Percentiles rank a stretch among this genome's conserved stretches.
Conservation (phyloP, 2,888 invertebrate genomes). For the Leptogaster cylindrica region DNA sequence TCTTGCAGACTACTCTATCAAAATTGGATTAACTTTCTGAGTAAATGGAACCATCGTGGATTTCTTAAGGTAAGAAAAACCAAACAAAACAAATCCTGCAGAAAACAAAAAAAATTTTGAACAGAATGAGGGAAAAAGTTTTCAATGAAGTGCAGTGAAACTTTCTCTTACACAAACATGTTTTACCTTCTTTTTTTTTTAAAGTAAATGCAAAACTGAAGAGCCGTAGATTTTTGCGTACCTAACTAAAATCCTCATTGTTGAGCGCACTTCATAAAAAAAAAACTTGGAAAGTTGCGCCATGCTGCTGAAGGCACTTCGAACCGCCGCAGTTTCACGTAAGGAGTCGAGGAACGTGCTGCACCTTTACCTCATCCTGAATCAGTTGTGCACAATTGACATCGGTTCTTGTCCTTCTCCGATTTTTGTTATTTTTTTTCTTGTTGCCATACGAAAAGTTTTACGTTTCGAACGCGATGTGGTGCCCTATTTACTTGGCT, state of each 20-base stretch:
- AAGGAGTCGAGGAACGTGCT: conserved; percentile 5
- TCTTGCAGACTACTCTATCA: conserved; percentile 1
- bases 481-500: not conserved
- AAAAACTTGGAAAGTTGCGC: conserved; percentile 36
- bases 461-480: not conserved
- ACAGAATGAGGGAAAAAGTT: too few species aligned
- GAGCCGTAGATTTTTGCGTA: too few species aligned
- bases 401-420: too few species aligned
- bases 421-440: too few species aligned
- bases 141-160: too few species aligned
- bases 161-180: too few species aligned
- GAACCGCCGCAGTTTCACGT: not conserved
- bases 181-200: too few species aligned
- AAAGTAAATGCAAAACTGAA: too few species aligned
- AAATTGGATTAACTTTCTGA: conserved; percentile 39
- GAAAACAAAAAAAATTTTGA: too few species aligned
- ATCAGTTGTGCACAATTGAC: conserved; percentile 11
- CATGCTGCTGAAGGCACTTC: conserved; percentile 7
- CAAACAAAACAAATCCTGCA: too few species aligned
- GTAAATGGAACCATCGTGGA: conserved; percentile 15
- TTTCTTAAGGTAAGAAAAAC: conserved; percentile 30
- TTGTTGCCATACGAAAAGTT: not conserved
- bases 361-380: conserved; percentile 21
- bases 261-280: conserved; percentile 13
- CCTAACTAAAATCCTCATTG: too few species aligned